Base-by-base conservation (phyloP, 2,797 vertebrate genomes). In the Florisuga fusca region DNA sequence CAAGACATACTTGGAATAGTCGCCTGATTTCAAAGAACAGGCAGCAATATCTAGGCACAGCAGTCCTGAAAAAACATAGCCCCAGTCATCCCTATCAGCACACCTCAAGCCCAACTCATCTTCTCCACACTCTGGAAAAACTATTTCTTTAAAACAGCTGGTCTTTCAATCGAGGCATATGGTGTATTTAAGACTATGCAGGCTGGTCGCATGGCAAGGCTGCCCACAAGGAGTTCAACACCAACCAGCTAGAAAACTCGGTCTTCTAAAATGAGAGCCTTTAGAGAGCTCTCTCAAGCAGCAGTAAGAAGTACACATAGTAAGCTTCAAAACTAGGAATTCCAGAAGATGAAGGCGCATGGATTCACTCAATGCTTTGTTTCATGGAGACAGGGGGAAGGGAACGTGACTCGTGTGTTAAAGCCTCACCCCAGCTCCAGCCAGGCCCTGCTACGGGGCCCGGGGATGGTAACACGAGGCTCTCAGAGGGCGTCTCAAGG, bases 11-110 rank as follows among this genome's bases (percentile, higher is more conserved):
- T 2, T 20, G 7, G 54, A 38, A 8, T 14, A 79, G 64, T 0
- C 14, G 7, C n/a, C 12, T 0, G 0, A 10, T 14, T 63, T n/a
- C 20, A 18, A 19, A 29, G 19, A 1, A 7, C 25, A 38, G 1
- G 2, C 3, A 43, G 7, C 15, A 81, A 25, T 18, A 6, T 46
- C 62, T 43, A 15, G 1, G 3, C 14, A 7, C 27, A 13, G 26
- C 12, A 20, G 13, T 13, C 55, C 14, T 33, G 55, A 29, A 26
- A 64, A 19, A 9, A 31, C 17, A 19, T 38, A 12, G 7, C 6
- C 50, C 25, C 1, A 7, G 4, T 26, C 48, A 57, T 19, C 21
- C 12, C 38, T 16, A 21, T 13, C 27, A n/a, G 6, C 20, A 26
- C 20, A 8, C 6, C 26, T n/a, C 6, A 41, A 19, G 33, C 22